These are phyloP conservation scores for Redunca redunca DNA, from an alignment of 2,113 vertebrate genomes.

Conservation along the genomic window DNA sequence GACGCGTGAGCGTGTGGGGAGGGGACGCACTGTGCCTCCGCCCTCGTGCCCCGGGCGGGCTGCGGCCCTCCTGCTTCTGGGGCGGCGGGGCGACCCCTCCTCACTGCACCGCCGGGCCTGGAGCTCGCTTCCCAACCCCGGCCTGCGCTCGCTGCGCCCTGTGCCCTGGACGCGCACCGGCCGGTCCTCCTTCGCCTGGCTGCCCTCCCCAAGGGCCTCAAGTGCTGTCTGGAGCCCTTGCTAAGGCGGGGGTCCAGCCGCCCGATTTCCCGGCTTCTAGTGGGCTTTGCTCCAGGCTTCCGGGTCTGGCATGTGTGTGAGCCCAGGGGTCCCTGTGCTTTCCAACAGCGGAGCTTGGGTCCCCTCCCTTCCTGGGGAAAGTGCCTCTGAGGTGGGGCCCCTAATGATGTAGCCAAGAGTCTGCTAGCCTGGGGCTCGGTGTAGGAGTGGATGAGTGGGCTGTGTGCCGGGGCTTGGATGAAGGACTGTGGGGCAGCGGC, in stretches of 20 bases:
- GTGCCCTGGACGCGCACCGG: neutral
- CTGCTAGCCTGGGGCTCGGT: neutral
- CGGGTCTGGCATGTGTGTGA: neutral
- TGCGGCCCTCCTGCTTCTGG: conserved; percentile 25
- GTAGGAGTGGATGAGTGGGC: neutral
- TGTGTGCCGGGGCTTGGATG: neutral
- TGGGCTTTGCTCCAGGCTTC: neutral
- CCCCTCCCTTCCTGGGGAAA: neutral
- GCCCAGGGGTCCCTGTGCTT: neutral
- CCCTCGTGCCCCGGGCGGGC: neutral
- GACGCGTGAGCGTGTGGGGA: neutral
- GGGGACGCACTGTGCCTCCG: neutral
- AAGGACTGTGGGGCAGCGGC: rapidly evolving
- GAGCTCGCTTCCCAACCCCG: neutral
- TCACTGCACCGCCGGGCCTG: neutral
- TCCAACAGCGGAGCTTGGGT: neutral
- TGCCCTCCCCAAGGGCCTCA: neutral
- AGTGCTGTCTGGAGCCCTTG: neutral
- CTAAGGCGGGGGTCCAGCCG: neutral
- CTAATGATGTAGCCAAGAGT: neutral
- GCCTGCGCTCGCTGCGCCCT: neutral
- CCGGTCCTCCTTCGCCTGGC: neutral
- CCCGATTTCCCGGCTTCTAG: neutral
- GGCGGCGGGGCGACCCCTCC: neutral
- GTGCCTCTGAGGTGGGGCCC: neutral